phyloP scores from a whole-genome alignment of 2,797 vertebrate genomes.

The Enteromius treurensis region DNA sequence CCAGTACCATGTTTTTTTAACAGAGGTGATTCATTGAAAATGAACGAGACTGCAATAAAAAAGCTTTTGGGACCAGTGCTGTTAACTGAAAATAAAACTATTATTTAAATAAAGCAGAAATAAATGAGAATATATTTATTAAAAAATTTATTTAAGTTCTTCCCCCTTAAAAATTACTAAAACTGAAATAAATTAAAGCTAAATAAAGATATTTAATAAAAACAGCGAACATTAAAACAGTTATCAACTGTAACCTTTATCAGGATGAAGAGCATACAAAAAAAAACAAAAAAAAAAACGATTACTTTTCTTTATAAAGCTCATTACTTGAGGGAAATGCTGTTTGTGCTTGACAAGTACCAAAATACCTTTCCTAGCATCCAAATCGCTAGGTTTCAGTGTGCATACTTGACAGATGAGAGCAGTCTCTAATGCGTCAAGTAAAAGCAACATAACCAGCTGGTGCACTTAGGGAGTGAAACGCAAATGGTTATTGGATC shows the following conservation, averaged over 20 bases:
- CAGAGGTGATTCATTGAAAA: slow-evolving; percentile 7
- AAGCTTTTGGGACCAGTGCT: not conserved
- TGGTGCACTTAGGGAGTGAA: slow-evolving; percentile 11
- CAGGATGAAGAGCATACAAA: slow-evolving; percentile 60
- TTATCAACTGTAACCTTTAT: slow-evolving; percentile 47
- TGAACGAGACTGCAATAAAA: not conserved
- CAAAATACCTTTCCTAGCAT: slow-evolving; percentile 11
- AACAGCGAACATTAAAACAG: slow-evolving; percentile 27
- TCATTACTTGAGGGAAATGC: slow-evolving; percentile 67
- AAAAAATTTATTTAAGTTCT: not conserved
- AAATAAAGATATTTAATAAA: not conserved
- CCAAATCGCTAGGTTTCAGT: slow-evolving; percentile 23
- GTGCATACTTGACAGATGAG: slow-evolving; percentile 41
- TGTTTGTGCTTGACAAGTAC: slow-evolving; percentile 50
- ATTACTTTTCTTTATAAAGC: slow-evolving; percentile 45
- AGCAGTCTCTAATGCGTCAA: not conserved
- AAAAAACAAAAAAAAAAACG: slow-evolving; percentile 52
- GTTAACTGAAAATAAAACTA: not conserved
- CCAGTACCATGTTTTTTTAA: not conserved
- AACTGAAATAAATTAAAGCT: not conserved
- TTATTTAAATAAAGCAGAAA: not conserved
- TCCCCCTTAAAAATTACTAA: not conserved
- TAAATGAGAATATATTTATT: not conserved
- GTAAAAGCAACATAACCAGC: slow-evolving; percentile 24
- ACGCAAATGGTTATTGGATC: slow-evolving; percentile 29